These are phyloP conservation scores for Calcarius lapponicus DNA, from an alignment of 2,797 vertebrate species.

Conservation along the genomic window DNA sequence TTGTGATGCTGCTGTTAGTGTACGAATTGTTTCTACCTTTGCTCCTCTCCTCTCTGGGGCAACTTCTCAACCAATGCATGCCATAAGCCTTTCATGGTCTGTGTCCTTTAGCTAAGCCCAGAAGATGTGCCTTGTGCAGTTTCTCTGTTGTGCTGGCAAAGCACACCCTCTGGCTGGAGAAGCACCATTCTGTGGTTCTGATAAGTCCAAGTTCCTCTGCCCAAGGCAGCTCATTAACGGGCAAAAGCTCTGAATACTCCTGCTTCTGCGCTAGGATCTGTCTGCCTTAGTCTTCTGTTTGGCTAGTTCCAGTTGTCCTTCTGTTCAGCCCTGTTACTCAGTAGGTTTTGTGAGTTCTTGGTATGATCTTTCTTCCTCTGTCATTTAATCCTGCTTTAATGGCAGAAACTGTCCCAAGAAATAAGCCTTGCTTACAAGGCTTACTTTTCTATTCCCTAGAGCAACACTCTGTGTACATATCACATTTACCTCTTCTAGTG, in stretches of 20 bases:
- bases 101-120: neutral
- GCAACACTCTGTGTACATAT: fast-evolving
- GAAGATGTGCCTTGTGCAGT: neutral
- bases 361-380: neutral
- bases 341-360: neutral
- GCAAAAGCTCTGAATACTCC: neutral
- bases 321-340: neutral
- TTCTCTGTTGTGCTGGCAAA: neutral
- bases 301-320: neutral
- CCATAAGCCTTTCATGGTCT: neutral
- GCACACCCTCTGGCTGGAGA: neutral
- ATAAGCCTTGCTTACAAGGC: neutral
- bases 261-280: neutral
- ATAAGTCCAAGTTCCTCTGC: neutral
- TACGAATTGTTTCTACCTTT: neutral
- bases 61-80: neutral
- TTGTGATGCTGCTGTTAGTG: neutral
- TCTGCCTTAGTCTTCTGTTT: neutral
- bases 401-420: neutral
- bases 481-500: neutral
- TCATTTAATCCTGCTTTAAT: neutral
- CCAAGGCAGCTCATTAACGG: neutral
- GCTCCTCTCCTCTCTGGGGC: neutral
- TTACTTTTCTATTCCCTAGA: neutral
- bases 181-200: neutral